phyloP scores from a whole-genome alignment of 2,797 vertebrate species.

The Enteromius viviparus region DNA sequence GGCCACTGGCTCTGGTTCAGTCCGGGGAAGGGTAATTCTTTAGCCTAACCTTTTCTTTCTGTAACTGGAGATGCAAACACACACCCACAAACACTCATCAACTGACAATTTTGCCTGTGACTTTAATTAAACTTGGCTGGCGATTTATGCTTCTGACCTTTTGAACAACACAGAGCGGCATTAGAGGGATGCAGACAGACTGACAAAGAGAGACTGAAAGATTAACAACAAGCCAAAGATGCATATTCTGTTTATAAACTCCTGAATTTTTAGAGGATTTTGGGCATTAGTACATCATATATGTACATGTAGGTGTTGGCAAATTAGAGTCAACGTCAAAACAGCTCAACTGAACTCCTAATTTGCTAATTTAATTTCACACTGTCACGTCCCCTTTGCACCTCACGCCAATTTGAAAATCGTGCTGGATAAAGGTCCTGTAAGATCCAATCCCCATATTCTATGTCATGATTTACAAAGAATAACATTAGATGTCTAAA shows the following conservation, averaged over 20 bases:
- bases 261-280: neutral
- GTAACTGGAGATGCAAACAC: conserved; percentile 40
- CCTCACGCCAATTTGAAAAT: neutral
- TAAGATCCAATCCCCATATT: neutral
- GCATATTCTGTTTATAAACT: neutral
- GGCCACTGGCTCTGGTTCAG: conserved; percentile 49
- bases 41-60: conserved; percentile 56
- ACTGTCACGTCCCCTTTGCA: neutral
- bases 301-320: neutral
- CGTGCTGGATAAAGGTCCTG: neutral
- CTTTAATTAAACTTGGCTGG: conserved; percentile 49
- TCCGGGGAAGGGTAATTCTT: conserved; percentile 46
- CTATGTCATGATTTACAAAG: neutral
- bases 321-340: neutral
- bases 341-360: too few relatives aligned
- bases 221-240: conserved; percentile 25
- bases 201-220: conserved; percentile 17
- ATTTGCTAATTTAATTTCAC: conserved; percentile 12
- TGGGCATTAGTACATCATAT: neutral
- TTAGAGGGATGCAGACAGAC: conserved; percentile 21
- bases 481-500: neutral
- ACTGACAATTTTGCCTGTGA: conserved; percentile 42
- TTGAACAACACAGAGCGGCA: conserved; percentile 35
- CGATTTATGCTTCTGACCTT: conserved; percentile 56
- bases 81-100: conserved; percentile 50